Percentiles rank a stretch among this genome's conserved stretches.
phyloP scores from a whole-genome alignment of 2,797 vertebrate species.

The Danio kyathit region DNA sequence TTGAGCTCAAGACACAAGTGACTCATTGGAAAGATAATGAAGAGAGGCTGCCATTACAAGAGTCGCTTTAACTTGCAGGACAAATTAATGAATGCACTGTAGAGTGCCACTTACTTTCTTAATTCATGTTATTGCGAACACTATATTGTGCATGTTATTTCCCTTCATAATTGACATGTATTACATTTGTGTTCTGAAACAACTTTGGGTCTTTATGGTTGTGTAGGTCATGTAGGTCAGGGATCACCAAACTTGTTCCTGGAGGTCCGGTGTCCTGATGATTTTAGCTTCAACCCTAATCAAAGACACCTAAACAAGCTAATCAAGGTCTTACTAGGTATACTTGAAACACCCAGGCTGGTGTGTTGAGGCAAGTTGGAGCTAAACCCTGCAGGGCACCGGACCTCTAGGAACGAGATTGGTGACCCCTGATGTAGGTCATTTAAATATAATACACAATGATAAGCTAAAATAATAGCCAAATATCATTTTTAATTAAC shows the following conservation, averaged over 20 bases:
- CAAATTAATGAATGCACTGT: not conserved
- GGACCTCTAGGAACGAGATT: too few relatives aligned
- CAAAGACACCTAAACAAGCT: too few relatives aligned
- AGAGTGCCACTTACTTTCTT: not conserved
- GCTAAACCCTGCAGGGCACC: too few relatives aligned
- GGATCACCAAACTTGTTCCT: too few relatives aligned
- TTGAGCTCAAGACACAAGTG: conserved; percentile 70
- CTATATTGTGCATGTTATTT: not conserved
- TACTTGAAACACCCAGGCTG: too few relatives aligned
- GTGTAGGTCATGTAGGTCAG: not conserved
- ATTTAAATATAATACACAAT: too few relatives aligned
- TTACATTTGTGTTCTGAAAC: not conserved
- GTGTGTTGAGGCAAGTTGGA: too few relatives aligned
- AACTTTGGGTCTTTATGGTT: not conserved
- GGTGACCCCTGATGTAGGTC: too few relatives aligned
- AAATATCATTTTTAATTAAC: not conserved
- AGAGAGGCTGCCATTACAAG: conserved; percentile 63
- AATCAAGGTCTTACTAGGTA: too few relatives aligned
- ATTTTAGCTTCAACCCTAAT: too few relatives aligned
- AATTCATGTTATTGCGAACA: not conserved
- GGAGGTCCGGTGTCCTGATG: too few relatives aligned
- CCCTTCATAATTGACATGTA: not conserved
- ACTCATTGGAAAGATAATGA: conserved; percentile 63
- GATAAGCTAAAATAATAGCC: not conserved
- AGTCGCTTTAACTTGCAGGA: not conserved